A percentile compares a stretch with the other conserved stretches of the same genome.
Conservation (phyloP, 2,888 invertebrate species). For the Petrophora chlorosata region DNA sequence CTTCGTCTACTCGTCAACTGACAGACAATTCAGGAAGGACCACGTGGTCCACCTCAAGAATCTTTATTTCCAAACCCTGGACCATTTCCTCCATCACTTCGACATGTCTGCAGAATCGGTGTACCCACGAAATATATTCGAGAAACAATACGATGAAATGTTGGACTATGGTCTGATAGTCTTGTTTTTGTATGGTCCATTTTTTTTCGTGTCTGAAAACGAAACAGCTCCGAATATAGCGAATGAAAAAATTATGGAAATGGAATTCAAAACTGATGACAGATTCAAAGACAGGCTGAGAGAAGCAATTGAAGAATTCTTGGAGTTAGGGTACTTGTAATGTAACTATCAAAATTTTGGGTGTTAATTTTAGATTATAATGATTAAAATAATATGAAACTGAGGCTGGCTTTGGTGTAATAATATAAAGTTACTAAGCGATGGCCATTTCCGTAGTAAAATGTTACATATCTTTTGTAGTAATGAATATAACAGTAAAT, state of each 20-base stretch:
- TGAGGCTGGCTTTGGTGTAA: too few relatives aligned
- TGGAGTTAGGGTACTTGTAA: slow-evolving; percentile 40
- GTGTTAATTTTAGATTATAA: too few relatives aligned
- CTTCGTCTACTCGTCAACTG: slow-evolving; percentile 28
- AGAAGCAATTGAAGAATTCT: slow-evolving; percentile 49
- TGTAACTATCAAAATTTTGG: too few relatives aligned
- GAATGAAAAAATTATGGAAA: slow-evolving; percentile 36
- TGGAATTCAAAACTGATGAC: slow-evolving; percentile 38
- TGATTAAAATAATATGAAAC: too few relatives aligned
- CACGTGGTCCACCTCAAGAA: slow-evolving; percentile 47
- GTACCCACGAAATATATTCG: slow-evolving; percentile 47
- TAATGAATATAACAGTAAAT: too few relatives aligned
- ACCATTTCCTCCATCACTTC: slow-evolving; percentile 40
- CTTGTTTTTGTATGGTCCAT: slow-evolving; percentile 39
- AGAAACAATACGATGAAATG: slow-evolving; percentile 42
- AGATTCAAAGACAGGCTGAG: slow-evolving; percentile 39
- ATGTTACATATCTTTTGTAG: too few relatives aligned
- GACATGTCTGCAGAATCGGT: slow-evolving; percentile 42
- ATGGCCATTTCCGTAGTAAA: too few relatives aligned
- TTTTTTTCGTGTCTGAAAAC: slow-evolving; percentile 43
- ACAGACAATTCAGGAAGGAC: slow-evolving; percentile 38
- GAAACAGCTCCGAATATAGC: slow-evolving; percentile 39
- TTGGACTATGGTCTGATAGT: slow-evolving; percentile 46
- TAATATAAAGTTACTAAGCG: too few relatives aligned
- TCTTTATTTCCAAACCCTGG: slow-evolving; percentile 21